phyloP scores from a whole-genome alignment of 64 coral and sea anemone species.

The Astreopora myriophthalma region DNA sequence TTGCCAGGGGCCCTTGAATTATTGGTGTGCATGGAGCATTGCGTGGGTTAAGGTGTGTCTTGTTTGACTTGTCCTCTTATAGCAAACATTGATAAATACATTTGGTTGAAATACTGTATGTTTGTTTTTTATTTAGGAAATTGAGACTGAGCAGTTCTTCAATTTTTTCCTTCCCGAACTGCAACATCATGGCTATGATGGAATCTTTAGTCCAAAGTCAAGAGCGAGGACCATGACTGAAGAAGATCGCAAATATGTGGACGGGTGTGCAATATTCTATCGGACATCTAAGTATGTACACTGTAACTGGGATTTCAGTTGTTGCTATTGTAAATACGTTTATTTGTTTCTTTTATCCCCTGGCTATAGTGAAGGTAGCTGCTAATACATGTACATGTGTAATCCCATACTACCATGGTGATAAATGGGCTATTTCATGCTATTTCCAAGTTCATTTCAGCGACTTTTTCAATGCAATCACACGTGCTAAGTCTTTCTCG shows the following conservation, averaged over 20 bases:
- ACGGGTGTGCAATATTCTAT: conserved; percentile 99
- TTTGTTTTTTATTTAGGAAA: conserved; percentile 75
- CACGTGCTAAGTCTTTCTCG: too few species aligned
- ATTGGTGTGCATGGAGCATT: too few species aligned
- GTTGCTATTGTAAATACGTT: not conserved
- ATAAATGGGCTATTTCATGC: too few species aligned
- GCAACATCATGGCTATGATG: conserved; percentile 94
- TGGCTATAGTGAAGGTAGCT: not conserved
- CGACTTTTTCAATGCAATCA: too few species aligned
- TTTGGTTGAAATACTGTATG: not conserved
- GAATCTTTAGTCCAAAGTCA: conserved; percentile 98
- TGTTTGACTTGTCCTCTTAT: too few species aligned
- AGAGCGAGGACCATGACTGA: conserved; percentile 98
- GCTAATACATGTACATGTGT: too few species aligned
- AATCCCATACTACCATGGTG: too few species aligned
- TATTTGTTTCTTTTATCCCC: not conserved
- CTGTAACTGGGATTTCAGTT: not conserved
- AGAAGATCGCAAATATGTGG: conserved; percentile 97
- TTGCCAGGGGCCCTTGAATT: too few species aligned
- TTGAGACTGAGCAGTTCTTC: conserved; percentile 94
- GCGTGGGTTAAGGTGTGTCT: too few species aligned
- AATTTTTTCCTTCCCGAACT: conserved; percentile 95
- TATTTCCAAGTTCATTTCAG: too few species aligned
- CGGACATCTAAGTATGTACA: conserved; percentile 89
- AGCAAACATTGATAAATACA: too few species aligned